These are phyloP conservation scores for Oreochromis niloticus DNA, from an alignment of 2,113 vertebrate species.

Conservation along the genomic window DNA sequence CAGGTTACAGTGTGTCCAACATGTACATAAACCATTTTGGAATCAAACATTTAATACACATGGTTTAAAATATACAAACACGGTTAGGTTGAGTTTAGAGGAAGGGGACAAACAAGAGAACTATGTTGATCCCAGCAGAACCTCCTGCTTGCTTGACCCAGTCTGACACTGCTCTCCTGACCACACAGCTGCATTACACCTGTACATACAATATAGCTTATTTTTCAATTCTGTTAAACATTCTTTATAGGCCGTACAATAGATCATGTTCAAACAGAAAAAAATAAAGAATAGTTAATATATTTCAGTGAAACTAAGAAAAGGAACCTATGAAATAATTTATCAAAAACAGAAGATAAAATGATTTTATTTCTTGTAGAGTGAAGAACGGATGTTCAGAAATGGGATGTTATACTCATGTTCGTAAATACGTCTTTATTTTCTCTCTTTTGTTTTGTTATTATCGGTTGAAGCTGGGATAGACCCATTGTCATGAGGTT, in stretches of 20 bases:
- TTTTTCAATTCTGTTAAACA: conserved; percentile 75
- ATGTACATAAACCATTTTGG: conserved; percentile 49
- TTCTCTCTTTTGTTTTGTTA: conserved; percentile 32
- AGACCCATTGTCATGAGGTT: conserved; percentile 56
- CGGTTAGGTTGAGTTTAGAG: neutral
- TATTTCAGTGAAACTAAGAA: conserved; percentile 73
- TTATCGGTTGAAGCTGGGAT: conserved; percentile 64
- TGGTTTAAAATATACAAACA: conserved; percentile 16
- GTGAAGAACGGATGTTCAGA: conserved; percentile 61
- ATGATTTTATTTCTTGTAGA: conserved; percentile 74
- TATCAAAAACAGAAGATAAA: conserved; percentile 67
- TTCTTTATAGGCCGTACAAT: conserved; percentile 71
- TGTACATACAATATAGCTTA: conserved; percentile 79
- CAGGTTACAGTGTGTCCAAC: conserved; percentile 41
- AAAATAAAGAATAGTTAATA: conserved; percentile 66
- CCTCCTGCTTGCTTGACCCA: conserved; percentile 36
- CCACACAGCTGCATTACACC: conserved; percentile 58
- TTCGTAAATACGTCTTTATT: conserved; percentile 43
- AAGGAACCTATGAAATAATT: conserved; percentile 72
- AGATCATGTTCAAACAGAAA: conserved; percentile 60
- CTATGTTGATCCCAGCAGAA: conserved; percentile 27
- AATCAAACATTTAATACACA: conserved; percentile 18
- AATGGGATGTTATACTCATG: conserved; percentile 71
- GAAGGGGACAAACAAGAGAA: conserved; percentile 10
- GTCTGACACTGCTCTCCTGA: conserved; percentile 48